A percentile compares a stretch with the other conserved stretches of the same genome.
phyloP scores from a whole-genome alignment of 2,888 invertebrate species.

The Leucophenga montana region DNA sequence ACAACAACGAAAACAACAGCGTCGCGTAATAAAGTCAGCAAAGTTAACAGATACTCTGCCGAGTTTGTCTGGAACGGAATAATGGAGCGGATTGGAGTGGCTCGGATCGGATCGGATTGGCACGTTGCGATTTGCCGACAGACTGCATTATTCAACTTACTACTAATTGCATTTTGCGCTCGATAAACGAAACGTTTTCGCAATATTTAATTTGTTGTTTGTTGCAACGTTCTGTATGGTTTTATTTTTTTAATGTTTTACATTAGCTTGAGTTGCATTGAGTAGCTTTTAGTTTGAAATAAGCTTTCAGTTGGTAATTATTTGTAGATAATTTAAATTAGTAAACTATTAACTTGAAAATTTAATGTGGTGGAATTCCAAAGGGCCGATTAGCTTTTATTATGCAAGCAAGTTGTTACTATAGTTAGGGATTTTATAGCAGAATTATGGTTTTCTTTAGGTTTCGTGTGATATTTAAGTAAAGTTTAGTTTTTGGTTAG shows the following conservation, averaged over 20 bases:
- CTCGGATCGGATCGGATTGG: neutral
- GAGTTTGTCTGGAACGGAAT: slow-evolving; percentile 45
- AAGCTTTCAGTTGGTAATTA: no score
- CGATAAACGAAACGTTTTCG: slow-evolving; percentile 48
- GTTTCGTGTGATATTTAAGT: no score
- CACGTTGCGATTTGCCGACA: slow-evolving; percentile 26
- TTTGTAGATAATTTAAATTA: no score
- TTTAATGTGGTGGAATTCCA: no score
- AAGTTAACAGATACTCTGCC: slow-evolving; percentile 46
- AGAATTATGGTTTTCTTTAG: no score
- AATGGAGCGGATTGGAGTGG: neutral
- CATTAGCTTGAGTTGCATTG: neutral
- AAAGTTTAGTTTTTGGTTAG: no score
- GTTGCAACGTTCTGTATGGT: no score
- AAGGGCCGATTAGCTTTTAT: no score
- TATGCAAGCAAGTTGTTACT: no score
- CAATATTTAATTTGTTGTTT: slow-evolving; percentile 53
- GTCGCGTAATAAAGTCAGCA: slow-evolving; percentile 30
- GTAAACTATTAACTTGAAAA: no score
- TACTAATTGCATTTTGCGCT: slow-evolving; percentile 54
- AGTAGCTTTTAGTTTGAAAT: neutral
- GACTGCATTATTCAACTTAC: slow-evolving; percentile 57
- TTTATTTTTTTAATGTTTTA: neutral
- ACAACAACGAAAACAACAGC: neutral
- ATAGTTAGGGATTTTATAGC: no score